These are phyloP conservation scores for Limnephilus rhombicus DNA, from an alignment of 2,888 invertebrate genomes.

Conservation along the genomic window DNA sequence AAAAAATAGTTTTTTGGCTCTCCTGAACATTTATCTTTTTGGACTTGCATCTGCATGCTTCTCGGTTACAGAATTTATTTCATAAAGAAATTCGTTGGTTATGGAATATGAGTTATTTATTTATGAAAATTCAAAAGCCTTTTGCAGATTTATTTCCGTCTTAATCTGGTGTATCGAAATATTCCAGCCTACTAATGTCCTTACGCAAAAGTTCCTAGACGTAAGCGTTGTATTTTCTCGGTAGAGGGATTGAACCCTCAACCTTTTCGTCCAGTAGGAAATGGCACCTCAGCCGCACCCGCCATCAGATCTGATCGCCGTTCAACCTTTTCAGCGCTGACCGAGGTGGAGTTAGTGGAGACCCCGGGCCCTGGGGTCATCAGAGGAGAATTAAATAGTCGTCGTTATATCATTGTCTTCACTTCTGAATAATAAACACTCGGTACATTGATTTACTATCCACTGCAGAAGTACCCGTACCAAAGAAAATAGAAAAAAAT, in stretches of 20 bases:
- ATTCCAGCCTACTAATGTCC: too few relatives aligned
- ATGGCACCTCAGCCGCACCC: neutral
- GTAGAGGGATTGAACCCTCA: neutral
- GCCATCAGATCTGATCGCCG: neutral
- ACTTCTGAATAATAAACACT: neutral
- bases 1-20: too few relatives aligned
- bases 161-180: too few relatives aligned
- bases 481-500: neutral
- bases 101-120: too few relatives aligned
- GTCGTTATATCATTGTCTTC: slow-evolving; percentile 1
- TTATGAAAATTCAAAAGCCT: too few relatives aligned
- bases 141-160: too few relatives aligned
- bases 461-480: neutral
- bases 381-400: neutral
- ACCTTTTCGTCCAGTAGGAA: neutral
- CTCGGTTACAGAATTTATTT: too few relatives aligned
- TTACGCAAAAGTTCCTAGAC: neutral
- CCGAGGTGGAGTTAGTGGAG: neutral
- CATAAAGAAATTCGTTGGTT: too few relatives aligned
- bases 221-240: neutral
- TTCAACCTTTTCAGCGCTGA: slow-evolving; percentile 1
- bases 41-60: too few relatives aligned
- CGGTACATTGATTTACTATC: neutral
- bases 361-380: neutral
- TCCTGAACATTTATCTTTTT: too few relatives aligned